Evolutionary conservation across 1,140 invertebrate genomes (phyloP), one percentile per base, ranked within the genome.

Genomic region (Drosophila aff.): DNA sequence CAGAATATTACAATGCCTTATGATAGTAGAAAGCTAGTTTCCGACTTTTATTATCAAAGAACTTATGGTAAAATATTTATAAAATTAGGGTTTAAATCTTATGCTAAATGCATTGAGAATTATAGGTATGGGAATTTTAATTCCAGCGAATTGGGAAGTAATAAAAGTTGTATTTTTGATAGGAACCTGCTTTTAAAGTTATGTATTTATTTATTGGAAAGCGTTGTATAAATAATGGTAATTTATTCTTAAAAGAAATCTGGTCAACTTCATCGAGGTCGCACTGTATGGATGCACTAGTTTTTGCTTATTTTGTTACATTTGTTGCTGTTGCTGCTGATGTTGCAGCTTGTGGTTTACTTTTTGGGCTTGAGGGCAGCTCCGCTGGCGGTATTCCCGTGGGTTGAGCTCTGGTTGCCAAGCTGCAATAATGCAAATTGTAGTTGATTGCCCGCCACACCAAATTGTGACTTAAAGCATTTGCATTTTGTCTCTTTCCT

Each of bases 341-440:
- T 86, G 79, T 36, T 65, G 66, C 55, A 31, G 57, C 59, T 79
- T 87, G 84, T 52, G 75, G 75, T 78, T 65, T 59, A 73, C 72
- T 79, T 81, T 69, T 50, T 52, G 66, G 79, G 58, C 50, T 83
- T 76, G 76, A 55, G 79, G 75, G 58, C 69, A 71, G 61, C 64
- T 58, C 44, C 40, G 57, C 67, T 64, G 52, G 75, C 63, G 44
- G 26, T 21, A 49, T 59, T 46, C 33, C 64, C 59, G 62, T 62
- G 63, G 49, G 41, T 46, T 59, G 52, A 60, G 60, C 64, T 44
- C 44, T 26, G 62, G 38, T 61, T 72, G 49, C 21, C 50, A 21
- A 75, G 84, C 79, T 87, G 81, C 84, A 89, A 81, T 87, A 84
- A 89, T 89, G 77, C 69, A 87, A 87, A 87, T 89, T 89, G 84